These are phyloP conservation scores for Polymixis lichenea DNA, from an alignment of 2,888 invertebrate species.

Conservation along the genomic window DNA sequence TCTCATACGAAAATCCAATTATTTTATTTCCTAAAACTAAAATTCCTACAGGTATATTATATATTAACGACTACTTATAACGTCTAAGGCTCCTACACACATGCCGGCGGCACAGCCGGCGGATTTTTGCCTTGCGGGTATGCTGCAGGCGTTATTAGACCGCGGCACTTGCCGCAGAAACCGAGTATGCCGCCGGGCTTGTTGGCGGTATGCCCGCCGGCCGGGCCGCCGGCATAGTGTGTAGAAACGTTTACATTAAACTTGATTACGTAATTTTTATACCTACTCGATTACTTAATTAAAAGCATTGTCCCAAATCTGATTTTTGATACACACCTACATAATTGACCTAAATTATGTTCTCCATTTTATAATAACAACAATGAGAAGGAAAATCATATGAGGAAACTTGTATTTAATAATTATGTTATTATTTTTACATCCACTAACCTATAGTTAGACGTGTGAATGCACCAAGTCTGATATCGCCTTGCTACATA, in stretches of 20 bases:
- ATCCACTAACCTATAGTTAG: not conserved
- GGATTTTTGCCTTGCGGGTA: too few relatives aligned
- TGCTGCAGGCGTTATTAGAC: too few relatives aligned
- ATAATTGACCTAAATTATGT: slow-evolving; percentile 13
- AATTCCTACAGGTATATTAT: too few relatives aligned
- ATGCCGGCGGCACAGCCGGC: too few relatives aligned
- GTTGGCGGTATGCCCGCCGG: too few relatives aligned
- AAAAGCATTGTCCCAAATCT: slow-evolving; percentile 13
- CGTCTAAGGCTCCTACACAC: too few relatives aligned
- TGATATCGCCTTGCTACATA: not conserved
- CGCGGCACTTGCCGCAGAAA: too few relatives aligned
- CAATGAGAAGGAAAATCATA: slow-evolving; percentile 6
- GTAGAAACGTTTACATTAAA: too few relatives aligned
- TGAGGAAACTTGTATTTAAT: not conserved
- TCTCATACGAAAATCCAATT: not conserved
- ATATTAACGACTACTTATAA: too few relatives aligned
- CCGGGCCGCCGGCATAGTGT: too few relatives aligned
- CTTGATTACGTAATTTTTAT: not conserved
- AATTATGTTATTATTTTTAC: not conserved
- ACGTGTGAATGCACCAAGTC: not conserved
- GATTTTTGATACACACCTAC: not conserved
- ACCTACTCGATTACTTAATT: not conserved
- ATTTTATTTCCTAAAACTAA: not conserved
- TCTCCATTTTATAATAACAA: not conserved
- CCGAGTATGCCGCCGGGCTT: too few relatives aligned